A percentile compares a stretch with the other conserved stretches of the same genome.
Conservation (phyloP, 1,140 invertebrate species). For the Lepidurus couesii region DNA sequence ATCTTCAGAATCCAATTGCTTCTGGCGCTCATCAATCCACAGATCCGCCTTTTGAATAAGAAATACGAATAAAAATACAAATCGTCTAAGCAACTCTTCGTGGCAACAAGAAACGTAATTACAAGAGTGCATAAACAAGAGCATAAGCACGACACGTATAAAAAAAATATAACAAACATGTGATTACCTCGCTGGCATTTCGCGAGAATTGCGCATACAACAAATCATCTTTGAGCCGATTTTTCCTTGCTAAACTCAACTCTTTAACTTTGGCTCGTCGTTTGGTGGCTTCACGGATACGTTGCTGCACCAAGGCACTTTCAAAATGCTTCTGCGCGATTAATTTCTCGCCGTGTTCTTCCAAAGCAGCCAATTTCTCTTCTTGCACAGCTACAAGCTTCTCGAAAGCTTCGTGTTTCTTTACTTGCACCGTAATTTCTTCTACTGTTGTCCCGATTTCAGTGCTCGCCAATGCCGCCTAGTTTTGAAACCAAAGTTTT, state of each 20-base stretch:
- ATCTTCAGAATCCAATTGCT: constrained; percentile 70
- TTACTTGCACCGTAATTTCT: constrained; percentile 76
- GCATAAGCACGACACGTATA: constrained; percentile 12
- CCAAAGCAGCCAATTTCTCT: constrained; percentile 75
- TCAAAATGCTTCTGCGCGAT: constrained; percentile 91
- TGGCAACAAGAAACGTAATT: not conserved
- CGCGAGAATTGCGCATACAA: constrained; percentile 83
- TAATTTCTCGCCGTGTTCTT: constrained; percentile 82
- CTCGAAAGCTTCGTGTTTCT: constrained; percentile 86
- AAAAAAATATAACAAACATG: not conserved
- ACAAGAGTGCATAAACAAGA: constrained; percentile 18
- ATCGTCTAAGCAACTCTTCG: not conserved
- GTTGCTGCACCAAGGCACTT: constrained; percentile 51
- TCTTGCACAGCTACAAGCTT: constrained; percentile 76
- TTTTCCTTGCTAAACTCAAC: constrained; percentile 56
- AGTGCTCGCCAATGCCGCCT: constrained; percentile 37
- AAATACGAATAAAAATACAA: not conserved
- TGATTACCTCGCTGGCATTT: constrained; percentile 69
- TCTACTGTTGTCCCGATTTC: constrained; percentile 59
- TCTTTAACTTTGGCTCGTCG: constrained; percentile 65
- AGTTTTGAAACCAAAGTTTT: not conserved
- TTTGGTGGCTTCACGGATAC: constrained; percentile 62
- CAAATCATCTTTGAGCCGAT: constrained; percentile 68
- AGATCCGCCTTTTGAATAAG: constrained; percentile 58
- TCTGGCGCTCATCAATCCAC: constrained; percentile 92